These are phyloP conservation scores for Phaedon cochleariae DNA, from an alignment of 2,888 invertebrate species.

Conservation along the genomic window DNA sequence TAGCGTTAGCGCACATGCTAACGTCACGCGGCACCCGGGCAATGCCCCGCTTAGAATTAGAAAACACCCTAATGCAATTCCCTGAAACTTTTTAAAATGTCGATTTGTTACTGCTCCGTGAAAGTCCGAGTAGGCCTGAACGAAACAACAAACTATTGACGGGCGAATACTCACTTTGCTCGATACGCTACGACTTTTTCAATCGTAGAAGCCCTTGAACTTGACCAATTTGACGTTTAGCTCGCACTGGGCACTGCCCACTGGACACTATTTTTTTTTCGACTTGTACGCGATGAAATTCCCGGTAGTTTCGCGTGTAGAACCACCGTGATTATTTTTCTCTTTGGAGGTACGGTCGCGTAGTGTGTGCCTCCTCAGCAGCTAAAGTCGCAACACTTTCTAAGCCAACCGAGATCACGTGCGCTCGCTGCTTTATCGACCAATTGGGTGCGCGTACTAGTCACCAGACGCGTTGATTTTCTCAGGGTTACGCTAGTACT, in stretches of 20 bases:
- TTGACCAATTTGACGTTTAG: neutral
- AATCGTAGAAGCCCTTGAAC: constrained; percentile 7
- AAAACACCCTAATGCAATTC: constrained; percentile 32
- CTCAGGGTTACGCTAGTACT: constrained; percentile 34
- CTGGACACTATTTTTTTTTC: too few relatives aligned
- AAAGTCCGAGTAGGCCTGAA: too few relatives aligned
- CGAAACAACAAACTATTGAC: too few relatives aligned
- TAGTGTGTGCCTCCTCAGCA: constrained; percentile 29
- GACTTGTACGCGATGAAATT: too few relatives aligned
- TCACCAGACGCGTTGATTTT: constrained; percentile 42
- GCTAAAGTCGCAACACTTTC: constrained; percentile 24
- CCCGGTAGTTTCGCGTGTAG: too few relatives aligned
- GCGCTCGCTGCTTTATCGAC: constrained; percentile 53
- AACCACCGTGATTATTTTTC: too few relatives aligned
- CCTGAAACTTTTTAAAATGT: too few relatives aligned
- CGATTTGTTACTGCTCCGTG: too few relatives aligned
- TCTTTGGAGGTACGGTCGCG: constrained; percentile 10
- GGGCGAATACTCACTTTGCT: constrained; percentile 26
- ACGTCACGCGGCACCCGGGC: constrained; percentile 56
- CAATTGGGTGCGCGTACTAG: constrained; percentile 48
- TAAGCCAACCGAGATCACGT: constrained; percentile 48
- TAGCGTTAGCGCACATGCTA: constrained; percentile 54
- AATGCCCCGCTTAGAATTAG: constrained; percentile 49
- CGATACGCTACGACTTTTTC: neutral
- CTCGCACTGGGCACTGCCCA: constrained; percentile 22